A percentile compares a stretch with the other conserved stretches of the same genome.
phyloP scores from a whole-genome alignment of 2,888 invertebrate species.

The Agrypnus murinus region DNA sequence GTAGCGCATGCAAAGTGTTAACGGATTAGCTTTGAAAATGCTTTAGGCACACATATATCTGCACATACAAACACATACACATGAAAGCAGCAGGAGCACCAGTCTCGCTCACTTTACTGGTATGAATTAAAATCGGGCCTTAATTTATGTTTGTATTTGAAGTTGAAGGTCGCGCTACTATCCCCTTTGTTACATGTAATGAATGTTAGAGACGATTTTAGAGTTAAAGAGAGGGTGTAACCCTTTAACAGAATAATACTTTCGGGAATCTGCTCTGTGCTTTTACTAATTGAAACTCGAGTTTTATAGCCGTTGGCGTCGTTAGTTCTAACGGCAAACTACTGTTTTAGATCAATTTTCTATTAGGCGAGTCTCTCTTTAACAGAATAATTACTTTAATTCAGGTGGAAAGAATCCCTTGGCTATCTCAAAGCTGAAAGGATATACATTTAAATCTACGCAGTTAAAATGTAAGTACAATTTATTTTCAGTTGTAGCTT shows the following conservation, averaged over 20 bases:
- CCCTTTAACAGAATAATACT: conserved; percentile 12
- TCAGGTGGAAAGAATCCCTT: no score
- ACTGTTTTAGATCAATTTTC: conserved; percentile 1
- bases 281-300: conserved; percentile 19
- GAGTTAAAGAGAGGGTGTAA: conserved; percentile 1
- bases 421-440: no score
- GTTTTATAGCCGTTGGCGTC: conserved; percentile 12
- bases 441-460: no score
- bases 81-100: no score
- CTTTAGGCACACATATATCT: background rate
- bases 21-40: conserved; percentile 34
- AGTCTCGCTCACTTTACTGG: conserved; percentile 7
- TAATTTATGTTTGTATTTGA: conserved; percentile 21
- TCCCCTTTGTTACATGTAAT: background rate
- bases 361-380: background rate
- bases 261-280: conserved; percentile 14
- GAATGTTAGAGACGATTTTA: conserved; percentile 3
- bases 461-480: no score
- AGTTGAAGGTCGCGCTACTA: conserved; percentile 1
- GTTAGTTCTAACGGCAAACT: conserved; percentile 10
- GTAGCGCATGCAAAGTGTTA: conserved; percentile 29
- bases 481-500: no score
- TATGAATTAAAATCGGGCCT: conserved; percentile 23
- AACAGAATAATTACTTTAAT: no score
- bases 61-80: no score